Base-by-base conservation (phyloP, 2,797 vertebrate species). In the Pelochelys cantorii region DNA sequence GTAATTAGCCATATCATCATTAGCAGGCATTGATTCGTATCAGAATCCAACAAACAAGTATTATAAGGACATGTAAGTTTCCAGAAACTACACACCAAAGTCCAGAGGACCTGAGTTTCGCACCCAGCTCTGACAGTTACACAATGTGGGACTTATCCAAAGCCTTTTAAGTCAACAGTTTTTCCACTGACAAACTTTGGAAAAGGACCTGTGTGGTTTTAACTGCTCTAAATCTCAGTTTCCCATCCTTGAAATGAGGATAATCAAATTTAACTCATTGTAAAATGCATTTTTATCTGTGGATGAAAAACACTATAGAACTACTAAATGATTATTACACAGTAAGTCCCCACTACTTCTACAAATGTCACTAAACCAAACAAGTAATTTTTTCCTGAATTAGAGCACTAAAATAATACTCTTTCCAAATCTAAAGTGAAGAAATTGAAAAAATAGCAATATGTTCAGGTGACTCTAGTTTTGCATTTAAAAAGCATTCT, bases 111-210 rank as follows among this genome's bases (percentile, higher is more conserved):
- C 9, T 18, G 52, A 25, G 52, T 79, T 37, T 59, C 37, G 48
- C 25, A 15, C 17, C 11, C 55, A 57, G 13, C 25, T 59, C 23
- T 81, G 34, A 25, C 15, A 56, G 25, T 59, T 59, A 37, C 25
- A 27, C 25, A 27, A 48, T 20, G 31, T 52, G 81, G 29, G 62
- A 52, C 7, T 54, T 48, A 13, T 75, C 71, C 71, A 48, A 25
- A 92, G 60, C n/a, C 34, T 0, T 53, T 0, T 53, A 42, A 31
- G 68, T 62, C 52, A 17, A 18, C 5, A 15, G 31, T 0, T 11
- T 90, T 62, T 52, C 57, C 52, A 31, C 82, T 75, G 81, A 89
- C 42, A 80, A 29, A 56, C 8, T 80, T 54, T 13, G 53, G 3
- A 68, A 4, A 20, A 84, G 80, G 14, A 86, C 15, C 65, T 48